Conservation (phyloP, 2,113 vertebrate species). For the Isurus oxyrinchus region DNA sequence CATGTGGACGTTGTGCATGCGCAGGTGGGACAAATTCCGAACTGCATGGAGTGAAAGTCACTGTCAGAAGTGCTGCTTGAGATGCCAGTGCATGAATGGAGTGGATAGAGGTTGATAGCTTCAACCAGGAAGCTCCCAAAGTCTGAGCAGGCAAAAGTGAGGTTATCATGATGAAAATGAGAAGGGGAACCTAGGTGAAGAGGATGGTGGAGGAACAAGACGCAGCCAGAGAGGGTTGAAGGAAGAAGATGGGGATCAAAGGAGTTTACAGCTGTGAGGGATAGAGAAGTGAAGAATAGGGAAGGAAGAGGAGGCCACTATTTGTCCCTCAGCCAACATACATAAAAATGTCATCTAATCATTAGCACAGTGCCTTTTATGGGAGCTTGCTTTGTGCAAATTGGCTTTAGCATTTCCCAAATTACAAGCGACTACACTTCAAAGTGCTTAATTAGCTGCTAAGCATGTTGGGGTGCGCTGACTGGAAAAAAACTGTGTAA, state of each 20-base stretch:
- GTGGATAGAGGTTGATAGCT: not conserved
- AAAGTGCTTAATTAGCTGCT: too few species aligned
- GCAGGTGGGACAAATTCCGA: not conserved
- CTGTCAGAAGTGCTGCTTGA: too few species aligned
- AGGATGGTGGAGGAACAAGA: too few species aligned
- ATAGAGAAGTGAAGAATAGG: not conserved
- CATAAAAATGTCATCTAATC: too few species aligned
- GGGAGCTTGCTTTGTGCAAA: too few species aligned
- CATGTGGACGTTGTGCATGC: too few species aligned
- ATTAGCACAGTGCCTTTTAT: too few species aligned
- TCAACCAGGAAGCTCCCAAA: not conserved
- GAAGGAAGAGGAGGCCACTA: not conserved
- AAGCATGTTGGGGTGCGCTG: too few species aligned
- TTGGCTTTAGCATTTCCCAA: too few species aligned
- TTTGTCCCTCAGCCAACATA: too few species aligned
- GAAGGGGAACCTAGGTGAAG: not conserved
- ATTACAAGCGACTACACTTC: too few species aligned
- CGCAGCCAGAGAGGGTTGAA: not conserved
- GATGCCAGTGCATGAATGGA: not conserved
- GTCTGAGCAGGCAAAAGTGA: not conserved
- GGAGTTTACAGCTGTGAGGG: not conserved
- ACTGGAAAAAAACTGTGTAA: too few species aligned
- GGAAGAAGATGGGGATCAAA: not conserved
- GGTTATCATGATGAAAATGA: not conserved
- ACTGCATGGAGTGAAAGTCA: not conserved